Base-by-base conservation (phyloP, 2,797 vertebrate genomes). In the Argentina silus region DNA sequence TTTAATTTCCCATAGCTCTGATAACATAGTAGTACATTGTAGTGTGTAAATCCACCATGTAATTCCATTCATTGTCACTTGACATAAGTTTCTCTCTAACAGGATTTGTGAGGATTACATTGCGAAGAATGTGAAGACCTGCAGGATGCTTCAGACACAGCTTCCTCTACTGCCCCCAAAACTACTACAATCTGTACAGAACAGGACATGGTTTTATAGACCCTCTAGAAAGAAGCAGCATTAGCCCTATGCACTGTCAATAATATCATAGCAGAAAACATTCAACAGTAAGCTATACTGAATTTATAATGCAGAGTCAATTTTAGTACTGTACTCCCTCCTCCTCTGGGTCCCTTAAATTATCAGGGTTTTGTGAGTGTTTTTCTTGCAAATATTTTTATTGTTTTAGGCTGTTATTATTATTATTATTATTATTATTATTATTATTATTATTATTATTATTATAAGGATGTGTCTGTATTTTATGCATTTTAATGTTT, bases 101-200 rank as follows among this genome's bases (percentile, higher is more conserved):
- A 98, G 97, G 90, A 92, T 95, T 81, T 97, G 95, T 81, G 93
- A 96, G 14, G 96, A 98, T 89, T 96, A 91, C 87, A 95, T 98
- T 57, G 96, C 96, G 55, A 95, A 94, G 85, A 96, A 95, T 3
- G 85, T 92, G 43, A 85, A 73, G 48, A 79, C 61, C 64, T 59
- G 42, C 3, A 50, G 89, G 45, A 81, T 85, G 56, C 82, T 98
- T 51, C 85, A 92, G 87, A 90, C 81, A 56, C 94, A 96, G 61
- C 92, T 98, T 66, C 87, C 90, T 8, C 87, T 91, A 60, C 91
- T 98, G 77, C 97, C 97, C 67, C 78, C 91, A 6, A 95, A 94
- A 81, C 93, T 99, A 0, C 81, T 93, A 59, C 91, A 92, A 50
- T 88, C 93, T 2, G 94, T 96, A 36, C 86, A 95, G 89, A 94